Evolutionary conservation across 2,888 invertebrate genomes (phyloP).

Genomic region (Euplexia lucipara): DNA sequence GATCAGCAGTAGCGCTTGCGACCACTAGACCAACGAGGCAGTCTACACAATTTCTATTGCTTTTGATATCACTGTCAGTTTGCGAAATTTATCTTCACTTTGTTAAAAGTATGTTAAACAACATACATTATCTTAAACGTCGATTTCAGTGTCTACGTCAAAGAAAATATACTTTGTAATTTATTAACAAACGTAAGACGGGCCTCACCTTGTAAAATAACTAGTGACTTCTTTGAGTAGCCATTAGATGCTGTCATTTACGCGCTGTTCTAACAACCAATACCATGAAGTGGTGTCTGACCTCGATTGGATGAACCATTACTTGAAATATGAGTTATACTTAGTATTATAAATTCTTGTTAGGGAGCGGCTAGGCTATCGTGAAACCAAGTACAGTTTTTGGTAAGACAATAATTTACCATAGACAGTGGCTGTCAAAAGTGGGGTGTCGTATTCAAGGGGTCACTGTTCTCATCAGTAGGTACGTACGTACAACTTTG

Average conservation of each 20-base stretch:
- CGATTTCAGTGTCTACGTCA: background rate
- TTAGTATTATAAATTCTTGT: slow-evolving; percentile 23
- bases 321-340: slow-evolving; percentile 54
- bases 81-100: too few species aligned
- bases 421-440: too few species aligned
- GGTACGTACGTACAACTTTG: too few species aligned
- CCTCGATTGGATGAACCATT: slow-evolving; percentile 37
- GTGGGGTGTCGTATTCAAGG: background rate
- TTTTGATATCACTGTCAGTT: too few species aligned
- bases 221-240: slow-evolving; percentile 8
- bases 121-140: too few species aligned
- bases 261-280: slow-evolving; percentile 32
- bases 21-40: too few species aligned
- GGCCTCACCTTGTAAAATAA: slow-evolving; percentile 26
- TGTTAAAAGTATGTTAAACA: too few species aligned
- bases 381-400: too few species aligned
- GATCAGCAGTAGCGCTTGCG: too few species aligned
- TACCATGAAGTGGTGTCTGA: slow-evolving; percentile 17
- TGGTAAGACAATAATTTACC: too few species aligned
- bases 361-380: slow-evolving; percentile 38
- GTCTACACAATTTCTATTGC: too few species aligned
- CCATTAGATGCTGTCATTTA: slow-evolving; percentile 12
- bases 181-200: slow-evolving; percentile 6
- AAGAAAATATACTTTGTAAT: slow-evolving; percentile 1
- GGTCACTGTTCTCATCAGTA: background rate